Conservation (phyloP, 2,113 vertebrate genomes). For the Callipepla californica region DNA sequence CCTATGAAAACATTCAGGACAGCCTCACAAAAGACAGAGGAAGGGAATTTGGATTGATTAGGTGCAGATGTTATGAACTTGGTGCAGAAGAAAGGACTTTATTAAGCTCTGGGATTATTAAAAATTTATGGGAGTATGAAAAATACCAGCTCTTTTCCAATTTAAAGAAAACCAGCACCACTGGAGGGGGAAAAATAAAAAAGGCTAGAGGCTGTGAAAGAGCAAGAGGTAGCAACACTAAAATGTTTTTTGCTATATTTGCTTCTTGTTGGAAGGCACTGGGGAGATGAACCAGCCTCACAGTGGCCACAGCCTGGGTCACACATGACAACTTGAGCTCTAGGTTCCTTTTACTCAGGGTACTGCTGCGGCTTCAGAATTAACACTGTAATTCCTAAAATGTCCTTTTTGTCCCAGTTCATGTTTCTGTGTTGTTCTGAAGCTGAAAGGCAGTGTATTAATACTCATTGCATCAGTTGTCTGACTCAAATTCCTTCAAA, state of each 20-base stretch:
- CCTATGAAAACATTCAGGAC: background rate
- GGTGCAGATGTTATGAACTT: slow-evolving; percentile 31
- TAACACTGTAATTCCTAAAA: background rate
- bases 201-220: background rate
- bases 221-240: background rate
- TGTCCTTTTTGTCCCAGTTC: background rate
- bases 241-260: background rate
- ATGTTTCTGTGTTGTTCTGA: background rate
- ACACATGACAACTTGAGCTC: background rate
- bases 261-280: background rate
- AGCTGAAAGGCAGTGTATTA: background rate
- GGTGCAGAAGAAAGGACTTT: slow-evolving; percentile 37
- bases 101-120: slow-evolving; percentile 42
- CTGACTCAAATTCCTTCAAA: background rate
- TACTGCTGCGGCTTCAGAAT: background rate
- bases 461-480: background rate
- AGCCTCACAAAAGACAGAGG: background rate
- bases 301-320: background rate
- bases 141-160: slow-evolving; percentile 35
- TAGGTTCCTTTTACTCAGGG: rapidly evolving
- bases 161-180: background rate
- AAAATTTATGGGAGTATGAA: slow-evolving; percentile 57
- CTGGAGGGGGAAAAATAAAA: no score
- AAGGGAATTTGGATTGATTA: slow-evolving; percentile 7
- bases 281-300: background rate